phyloP scores from a whole-genome alignment of 1,140 invertebrate species.

The Cataglyphis hispanica region DNA sequence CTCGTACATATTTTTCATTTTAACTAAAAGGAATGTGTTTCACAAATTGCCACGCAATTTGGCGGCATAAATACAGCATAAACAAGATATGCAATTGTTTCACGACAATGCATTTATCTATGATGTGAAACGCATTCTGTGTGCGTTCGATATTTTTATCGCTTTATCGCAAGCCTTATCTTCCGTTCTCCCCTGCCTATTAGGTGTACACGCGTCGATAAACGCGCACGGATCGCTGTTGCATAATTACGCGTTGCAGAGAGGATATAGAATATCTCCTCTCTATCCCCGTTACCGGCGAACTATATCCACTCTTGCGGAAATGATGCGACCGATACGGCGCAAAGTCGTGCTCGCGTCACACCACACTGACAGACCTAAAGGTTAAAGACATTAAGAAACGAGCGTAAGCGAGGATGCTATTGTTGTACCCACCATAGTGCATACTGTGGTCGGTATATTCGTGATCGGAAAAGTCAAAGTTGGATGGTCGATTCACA shows the following conservation, averaged over 20 bases:
- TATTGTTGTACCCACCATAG: conserved; percentile 31
- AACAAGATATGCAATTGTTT: conserved; percentile 13
- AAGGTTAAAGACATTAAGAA: conserved; percentile 57
- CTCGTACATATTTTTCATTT: background rate
- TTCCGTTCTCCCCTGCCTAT: conserved; percentile 10
- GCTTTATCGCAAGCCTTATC: conserved; percentile 46
- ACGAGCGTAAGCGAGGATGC: conserved; percentile 35
- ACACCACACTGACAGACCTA: conserved; percentile 7
- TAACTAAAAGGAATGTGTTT: background rate
- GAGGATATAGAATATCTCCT: background rate
- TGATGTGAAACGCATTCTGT: conserved; percentile 21
- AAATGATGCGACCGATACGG: conserved; percentile 21
- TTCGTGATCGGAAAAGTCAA: conserved; percentile 42
- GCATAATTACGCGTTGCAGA: conserved; percentile 32
- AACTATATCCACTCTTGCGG: background rate
- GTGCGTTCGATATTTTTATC: conserved; percentile 14
- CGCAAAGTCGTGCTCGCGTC: conserved; percentile 34
- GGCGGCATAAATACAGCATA: conserved; percentile 5
- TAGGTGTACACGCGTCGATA: conserved; percentile 24
- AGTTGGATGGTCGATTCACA: conserved; percentile 56
- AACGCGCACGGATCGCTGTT: conserved; percentile 22
- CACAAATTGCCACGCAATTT: background rate
- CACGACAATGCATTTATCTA: conserved; percentile 32
- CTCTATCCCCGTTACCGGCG: background rate
- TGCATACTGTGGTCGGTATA: background rate